Percentiles rank a stretch among this genome's conserved stretches.
Evolutionary conservation across 2,797 vertebrate genomes (phyloP).

Genomic region (Smutsia temminckii): DNA sequence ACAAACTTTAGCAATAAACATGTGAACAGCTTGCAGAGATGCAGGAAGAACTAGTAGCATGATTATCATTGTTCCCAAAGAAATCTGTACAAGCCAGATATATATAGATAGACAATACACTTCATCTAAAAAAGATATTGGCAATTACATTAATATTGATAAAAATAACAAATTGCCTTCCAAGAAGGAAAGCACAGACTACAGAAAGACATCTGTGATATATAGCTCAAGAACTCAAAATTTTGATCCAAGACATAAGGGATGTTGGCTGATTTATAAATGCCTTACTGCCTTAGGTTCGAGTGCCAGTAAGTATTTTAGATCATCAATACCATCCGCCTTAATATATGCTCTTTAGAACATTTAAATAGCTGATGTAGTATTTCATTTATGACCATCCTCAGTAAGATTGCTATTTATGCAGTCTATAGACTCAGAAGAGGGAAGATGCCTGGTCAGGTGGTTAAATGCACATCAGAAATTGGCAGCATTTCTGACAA

Average conservation of each 20-base stretch:
- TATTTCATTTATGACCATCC: slow-evolving; percentile 49
- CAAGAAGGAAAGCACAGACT: slow-evolving; percentile 76
- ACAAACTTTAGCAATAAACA: not conserved
- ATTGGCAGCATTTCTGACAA: slow-evolving; percentile 26
- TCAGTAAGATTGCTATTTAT: slow-evolving; percentile 39
- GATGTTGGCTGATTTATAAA: slow-evolving; percentile 81
- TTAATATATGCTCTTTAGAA: slow-evolving; percentile 74
- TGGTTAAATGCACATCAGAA: slow-evolving; percentile 42
- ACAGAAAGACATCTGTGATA: slow-evolving; percentile 78
- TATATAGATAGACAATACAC: not conserved
- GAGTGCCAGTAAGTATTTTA: slow-evolving; percentile 72
- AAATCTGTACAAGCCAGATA: slow-evolving; percentile 48
- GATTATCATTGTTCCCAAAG: slow-evolving; percentile 64
- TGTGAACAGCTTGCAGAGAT: slow-evolving; percentile 47
- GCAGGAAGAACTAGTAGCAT: slow-evolving; percentile 63
- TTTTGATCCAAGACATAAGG: slow-evolving; percentile 75
- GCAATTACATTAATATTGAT: slow-evolving; percentile 70
- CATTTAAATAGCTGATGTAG: slow-evolving; percentile 66
- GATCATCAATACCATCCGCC: slow-evolving; percentile 73
- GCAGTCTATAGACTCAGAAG: not conserved
- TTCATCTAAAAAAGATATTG: slow-evolving; percentile 46
- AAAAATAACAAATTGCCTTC: slow-evolving; percentile 80
- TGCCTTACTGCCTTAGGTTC: slow-evolving; percentile 68
- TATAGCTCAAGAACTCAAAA: slow-evolving; percentile 77
- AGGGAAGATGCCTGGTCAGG: slow-evolving; percentile 21